Conservation (phyloP, 1,140 invertebrate species). For the Aphis craccivora region DNA sequence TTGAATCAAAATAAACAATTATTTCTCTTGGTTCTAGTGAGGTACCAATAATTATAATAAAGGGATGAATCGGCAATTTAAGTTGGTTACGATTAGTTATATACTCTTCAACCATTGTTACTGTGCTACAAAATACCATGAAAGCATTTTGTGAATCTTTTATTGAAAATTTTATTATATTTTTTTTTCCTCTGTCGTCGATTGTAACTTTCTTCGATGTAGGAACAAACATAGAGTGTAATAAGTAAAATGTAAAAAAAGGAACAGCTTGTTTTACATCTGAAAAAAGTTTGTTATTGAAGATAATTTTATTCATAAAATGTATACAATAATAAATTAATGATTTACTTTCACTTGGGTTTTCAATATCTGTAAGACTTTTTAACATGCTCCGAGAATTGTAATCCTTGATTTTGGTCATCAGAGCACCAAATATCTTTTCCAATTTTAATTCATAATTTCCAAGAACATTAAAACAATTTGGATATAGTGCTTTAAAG, state of each 20-base stretch:
- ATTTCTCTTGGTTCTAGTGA: neutral
- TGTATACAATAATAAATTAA: no score
- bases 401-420: no score
- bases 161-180: neutral
- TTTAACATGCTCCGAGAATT: no score
- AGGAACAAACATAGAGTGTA: neutral
- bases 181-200: neutral
- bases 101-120: neutral
- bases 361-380: no score
- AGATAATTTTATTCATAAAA: no score
- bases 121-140: neutral
- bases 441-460: no score
- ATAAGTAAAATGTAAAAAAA: neutral
- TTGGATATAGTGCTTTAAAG: no score
- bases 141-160: neutral
- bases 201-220: neutral
- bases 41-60: neutral
- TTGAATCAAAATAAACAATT: neutral
- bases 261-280: conserved; percentile 11
- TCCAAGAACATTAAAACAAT: no score
- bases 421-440: no score
- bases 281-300: neutral
- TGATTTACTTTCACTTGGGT: no score
- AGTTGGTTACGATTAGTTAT: neutral
- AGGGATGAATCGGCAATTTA: neutral